Conservation (phyloP, 1,140 invertebrate genomes). For the Cherax quadricarinatus region DNA sequence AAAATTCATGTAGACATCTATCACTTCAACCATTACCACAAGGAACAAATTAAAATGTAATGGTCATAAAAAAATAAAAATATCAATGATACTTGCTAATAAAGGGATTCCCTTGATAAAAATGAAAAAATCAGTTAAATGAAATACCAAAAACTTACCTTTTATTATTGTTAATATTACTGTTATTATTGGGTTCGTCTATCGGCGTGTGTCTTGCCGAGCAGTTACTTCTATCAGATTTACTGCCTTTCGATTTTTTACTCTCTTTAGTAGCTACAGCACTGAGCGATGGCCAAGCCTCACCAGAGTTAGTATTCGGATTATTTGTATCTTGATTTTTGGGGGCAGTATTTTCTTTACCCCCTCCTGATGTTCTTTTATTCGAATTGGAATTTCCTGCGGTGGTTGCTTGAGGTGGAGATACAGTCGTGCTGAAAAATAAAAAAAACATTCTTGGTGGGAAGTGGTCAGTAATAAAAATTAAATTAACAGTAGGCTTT, state of each 20-base stretch:
- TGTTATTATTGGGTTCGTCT: slow-evolving; percentile 69
- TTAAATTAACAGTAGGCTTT: no score
- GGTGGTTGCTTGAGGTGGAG: slow-evolving; percentile 35
- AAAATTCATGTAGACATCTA: no score
- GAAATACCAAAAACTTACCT: background rate
- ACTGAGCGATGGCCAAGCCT: slow-evolving; percentile 49
- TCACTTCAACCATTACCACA: no score
- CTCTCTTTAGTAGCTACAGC: slow-evolving; percentile 65
- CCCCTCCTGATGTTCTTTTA: slow-evolving; percentile 44
- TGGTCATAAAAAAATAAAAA: no score
- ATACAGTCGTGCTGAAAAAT: slow-evolving; percentile 18
- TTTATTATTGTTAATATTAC: slow-evolving; percentile 42
- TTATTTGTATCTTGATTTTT: slow-evolving; percentile 35
- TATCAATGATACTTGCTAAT: no score
- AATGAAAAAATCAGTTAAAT: no score
- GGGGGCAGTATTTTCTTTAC: slow-evolving; percentile 49
- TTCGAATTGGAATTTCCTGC: slow-evolving; percentile 44
- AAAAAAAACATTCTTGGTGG: background rate
- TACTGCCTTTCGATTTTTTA: slow-evolving; percentile 66
- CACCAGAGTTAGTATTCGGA: slow-evolving; percentile 16
- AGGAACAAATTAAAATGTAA: no score
- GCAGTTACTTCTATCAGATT: slow-evolving; percentile 65
- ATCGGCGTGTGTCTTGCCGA: slow-evolving; percentile 61
- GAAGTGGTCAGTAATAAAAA: no score
- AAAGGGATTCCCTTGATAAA: no score